Conservation (phyloP, 2,888 invertebrate genomes). For the Athrips mouffetella region DNA sequence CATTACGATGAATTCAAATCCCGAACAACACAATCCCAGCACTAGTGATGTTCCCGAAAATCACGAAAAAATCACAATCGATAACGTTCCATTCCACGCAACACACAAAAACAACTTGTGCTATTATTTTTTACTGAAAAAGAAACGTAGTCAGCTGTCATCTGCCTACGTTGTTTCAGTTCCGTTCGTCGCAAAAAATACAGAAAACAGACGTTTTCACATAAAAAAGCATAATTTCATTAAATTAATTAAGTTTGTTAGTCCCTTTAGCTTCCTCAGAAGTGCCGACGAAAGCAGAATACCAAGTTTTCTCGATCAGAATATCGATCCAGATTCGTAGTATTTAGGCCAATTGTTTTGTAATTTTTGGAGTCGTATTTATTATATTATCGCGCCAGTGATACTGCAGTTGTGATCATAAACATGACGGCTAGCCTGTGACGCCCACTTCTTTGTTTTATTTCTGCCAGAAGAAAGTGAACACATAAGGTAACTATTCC, state of each 20-base stretch:
- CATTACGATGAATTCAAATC: background rate
- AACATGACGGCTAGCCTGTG: background rate
- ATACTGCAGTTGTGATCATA: conserved; percentile 2
- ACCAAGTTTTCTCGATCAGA: background rate
- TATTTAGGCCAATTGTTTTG: conserved; percentile 26
- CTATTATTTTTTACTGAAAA: background rate
- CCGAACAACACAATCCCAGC: background rate
- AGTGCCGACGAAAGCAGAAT: background rate
- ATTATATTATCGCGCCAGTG: background rate
- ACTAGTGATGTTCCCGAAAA: conserved; percentile 4
- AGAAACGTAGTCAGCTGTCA: conserved; percentile 12
- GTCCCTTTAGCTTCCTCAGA: background rate
- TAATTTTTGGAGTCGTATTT: conserved; percentile 19
- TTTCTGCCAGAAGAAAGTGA: conserved; percentile 5
- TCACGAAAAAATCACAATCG: background rate
- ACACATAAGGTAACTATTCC: too few relatives aligned
- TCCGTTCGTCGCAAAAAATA: conserved; percentile 4
- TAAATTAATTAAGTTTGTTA: conserved; percentile 11
- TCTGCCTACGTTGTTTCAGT: conserved; percentile 10
- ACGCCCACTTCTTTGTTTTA: conserved; percentile 10
- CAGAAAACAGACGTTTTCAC: background rate
- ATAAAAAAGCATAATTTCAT: conserved; percentile 2
- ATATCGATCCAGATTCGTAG: conserved; percentile 31
- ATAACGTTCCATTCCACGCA: conserved; percentile 9
- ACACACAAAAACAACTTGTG: background rate